These are phyloP conservation scores for Endomychus coccineus DNA, from an alignment of 2,888 invertebrate genomes.

Conservation along the genomic window DNA sequence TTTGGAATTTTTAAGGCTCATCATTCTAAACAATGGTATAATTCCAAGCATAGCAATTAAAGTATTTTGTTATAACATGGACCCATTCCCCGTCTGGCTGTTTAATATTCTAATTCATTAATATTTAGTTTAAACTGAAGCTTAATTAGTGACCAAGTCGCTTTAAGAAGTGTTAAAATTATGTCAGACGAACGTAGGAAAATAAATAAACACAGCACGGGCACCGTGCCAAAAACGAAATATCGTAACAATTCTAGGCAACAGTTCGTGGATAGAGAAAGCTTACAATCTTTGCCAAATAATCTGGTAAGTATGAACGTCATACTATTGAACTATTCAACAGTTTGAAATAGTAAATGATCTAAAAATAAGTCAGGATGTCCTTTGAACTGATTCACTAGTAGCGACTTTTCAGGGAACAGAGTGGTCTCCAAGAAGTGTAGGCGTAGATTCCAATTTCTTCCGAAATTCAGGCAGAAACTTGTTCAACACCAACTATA, in stretches of 20 bases:
- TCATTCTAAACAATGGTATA: too few species aligned
- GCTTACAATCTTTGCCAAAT: constrained; percentile 34
- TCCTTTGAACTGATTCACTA: too few species aligned
- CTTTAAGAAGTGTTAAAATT: constrained; percentile 17
- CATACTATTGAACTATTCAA: too few species aligned
- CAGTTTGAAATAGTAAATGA: too few species aligned
- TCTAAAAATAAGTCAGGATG: neutral
- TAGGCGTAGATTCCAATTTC: constrained; percentile 8
- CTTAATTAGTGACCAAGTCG: too few species aligned
- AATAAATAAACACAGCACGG: constrained; percentile 45
- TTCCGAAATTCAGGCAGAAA: constrained; percentile 6
- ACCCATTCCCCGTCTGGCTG: too few species aligned
- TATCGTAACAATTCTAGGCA: constrained; percentile 32
- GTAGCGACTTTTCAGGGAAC: constrained; percentile 7
- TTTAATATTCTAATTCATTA: too few species aligned
- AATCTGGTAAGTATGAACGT: constrained; percentile 42
- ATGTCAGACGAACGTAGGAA: constrained; percentile 40
- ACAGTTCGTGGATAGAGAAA: constrained; percentile 26
- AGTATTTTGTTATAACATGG: too few species aligned
- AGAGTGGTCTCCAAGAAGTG: constrained; percentile 10
- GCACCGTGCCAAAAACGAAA: constrained; percentile 62
- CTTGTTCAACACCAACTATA: too few species aligned
- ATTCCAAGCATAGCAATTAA: too few species aligned
- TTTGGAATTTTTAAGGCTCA: too few species aligned
- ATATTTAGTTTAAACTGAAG: too few species aligned